Evolutionary conservation across 2,888 invertebrate genomes (phyloP).

Genomic region (Biston betularia): DNA sequence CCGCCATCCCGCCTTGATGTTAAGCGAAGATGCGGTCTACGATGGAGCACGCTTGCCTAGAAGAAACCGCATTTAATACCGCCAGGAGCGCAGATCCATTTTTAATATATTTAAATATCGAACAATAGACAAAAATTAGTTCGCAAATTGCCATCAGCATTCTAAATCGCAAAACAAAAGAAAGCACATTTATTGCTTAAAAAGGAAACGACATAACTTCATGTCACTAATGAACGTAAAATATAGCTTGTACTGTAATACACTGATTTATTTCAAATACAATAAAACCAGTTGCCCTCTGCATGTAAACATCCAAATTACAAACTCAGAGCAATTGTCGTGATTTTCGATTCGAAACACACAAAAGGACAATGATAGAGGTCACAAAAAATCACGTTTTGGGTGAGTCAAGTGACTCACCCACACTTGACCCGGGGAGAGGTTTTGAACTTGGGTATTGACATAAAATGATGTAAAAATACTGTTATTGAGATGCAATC

Average conservation of each 20-base stretch:
- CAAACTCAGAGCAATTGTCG: slow-evolving; percentile 13
- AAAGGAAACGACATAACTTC: neutral
- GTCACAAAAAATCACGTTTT: slow-evolving; percentile 23
- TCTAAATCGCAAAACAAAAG: neutral
- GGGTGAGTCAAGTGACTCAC: slow-evolving; percentile 26
- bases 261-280: slow-evolving; percentile 26
- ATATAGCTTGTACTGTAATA: neutral
- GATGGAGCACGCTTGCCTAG: too few species aligned
- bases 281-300: slow-evolving; percentile 19
- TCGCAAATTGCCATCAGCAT: neutral
- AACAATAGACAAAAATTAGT: too few species aligned
- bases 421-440: slow-evolving; percentile 18
- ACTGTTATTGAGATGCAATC: neutral
- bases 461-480: slow-evolving; percentile 24
- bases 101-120: too few species aligned
- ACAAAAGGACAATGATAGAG: slow-evolving; percentile 21
- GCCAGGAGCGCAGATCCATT: too few species aligned
- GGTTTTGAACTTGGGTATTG: slow-evolving; percentile 29
- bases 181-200: neutral
- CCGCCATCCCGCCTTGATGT: too few species aligned
- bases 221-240: neutral
- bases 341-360: slow-evolving; percentile 33
- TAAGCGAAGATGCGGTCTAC: too few species aligned
- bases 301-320: slow-evolving; percentile 23
- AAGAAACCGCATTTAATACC: too few species aligned